Conservation (phyloP, 2,888 invertebrate species). For the Pemphredon lugubris region DNA sequence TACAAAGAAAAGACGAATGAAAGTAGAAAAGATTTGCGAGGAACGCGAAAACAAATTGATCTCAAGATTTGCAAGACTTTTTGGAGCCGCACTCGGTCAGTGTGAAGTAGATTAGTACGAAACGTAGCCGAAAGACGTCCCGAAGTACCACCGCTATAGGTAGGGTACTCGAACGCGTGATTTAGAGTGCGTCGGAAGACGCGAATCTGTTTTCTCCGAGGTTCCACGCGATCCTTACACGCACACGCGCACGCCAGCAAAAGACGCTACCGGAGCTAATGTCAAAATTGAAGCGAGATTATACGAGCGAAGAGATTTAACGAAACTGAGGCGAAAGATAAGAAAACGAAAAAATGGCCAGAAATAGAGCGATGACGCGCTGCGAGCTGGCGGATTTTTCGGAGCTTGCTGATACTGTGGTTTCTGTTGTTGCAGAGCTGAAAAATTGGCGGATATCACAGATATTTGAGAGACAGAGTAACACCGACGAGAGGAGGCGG, state of each 20-base stretch:
- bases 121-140: too few relatives aligned
- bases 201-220: background rate
- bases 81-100: too few relatives aligned
- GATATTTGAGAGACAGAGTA: conserved; percentile 84
- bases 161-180: too few relatives aligned
- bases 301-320: background rate
- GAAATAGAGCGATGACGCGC: conserved; percentile 62
- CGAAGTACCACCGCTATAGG: too few relatives aligned
- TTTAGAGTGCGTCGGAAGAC: too few relatives aligned
- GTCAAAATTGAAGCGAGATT: background rate
- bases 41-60: too few relatives aligned
- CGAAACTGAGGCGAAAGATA: background rate
- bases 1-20: too few relatives aligned
- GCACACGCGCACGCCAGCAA: conserved; percentile 48
- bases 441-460: conserved; percentile 84
- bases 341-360: conserved; percentile 28
- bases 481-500: conserved; percentile 83
- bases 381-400: conserved; percentile 34
- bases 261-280: background rate
- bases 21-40: too few relatives aligned
- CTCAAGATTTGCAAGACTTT: too few relatives aligned
- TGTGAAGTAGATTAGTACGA: too few relatives aligned
- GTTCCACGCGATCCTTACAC: conserved; percentile 49
- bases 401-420: conserved; percentile 76
- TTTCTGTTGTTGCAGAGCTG: conserved; percentile 82